Conservation (phyloP, 2,113 vertebrate genomes). For the Myotis brandtii region DNA sequence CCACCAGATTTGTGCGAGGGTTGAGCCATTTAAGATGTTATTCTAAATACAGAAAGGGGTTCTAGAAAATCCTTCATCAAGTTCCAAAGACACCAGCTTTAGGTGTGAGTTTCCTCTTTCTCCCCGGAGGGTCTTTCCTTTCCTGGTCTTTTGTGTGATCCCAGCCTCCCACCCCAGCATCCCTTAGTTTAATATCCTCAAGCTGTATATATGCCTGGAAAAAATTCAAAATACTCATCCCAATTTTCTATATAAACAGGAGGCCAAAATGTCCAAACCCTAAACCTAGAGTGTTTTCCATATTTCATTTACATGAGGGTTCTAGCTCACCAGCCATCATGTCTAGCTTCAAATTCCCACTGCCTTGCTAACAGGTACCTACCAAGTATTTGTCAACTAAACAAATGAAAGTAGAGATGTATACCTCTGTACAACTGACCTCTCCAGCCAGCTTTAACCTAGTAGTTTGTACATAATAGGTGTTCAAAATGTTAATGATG, state of each 20-base stretch:
- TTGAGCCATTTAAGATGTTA: neutral
- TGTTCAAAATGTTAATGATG: neutral
- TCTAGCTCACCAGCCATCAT: neutral
- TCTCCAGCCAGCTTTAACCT: neutral
- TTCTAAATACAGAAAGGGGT: neutral
- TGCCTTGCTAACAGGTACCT: neutral
- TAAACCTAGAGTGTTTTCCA: neutral
- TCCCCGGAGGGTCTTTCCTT: neutral
- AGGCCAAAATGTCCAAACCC: neutral
- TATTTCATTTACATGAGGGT: too few relatives aligned
- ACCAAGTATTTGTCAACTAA: neutral
- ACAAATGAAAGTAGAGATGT: neutral
- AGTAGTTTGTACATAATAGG: neutral
- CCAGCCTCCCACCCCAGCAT: neutral
- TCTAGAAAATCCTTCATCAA: neutral
- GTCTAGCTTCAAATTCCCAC: neutral
- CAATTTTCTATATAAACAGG: neutral
- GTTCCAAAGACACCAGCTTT: constrained; percentile 18
- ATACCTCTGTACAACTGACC: too few relatives aligned
- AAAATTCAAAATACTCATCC: neutral
- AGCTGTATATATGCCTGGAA: neutral
- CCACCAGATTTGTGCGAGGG: neutral
- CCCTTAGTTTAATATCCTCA: neutral
- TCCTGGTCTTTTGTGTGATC: neutral
- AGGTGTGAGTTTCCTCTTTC: neutral